Base-by-base conservation (phyloP, 2,888 invertebrate species). In the Hybos culiciformis region DNA sequence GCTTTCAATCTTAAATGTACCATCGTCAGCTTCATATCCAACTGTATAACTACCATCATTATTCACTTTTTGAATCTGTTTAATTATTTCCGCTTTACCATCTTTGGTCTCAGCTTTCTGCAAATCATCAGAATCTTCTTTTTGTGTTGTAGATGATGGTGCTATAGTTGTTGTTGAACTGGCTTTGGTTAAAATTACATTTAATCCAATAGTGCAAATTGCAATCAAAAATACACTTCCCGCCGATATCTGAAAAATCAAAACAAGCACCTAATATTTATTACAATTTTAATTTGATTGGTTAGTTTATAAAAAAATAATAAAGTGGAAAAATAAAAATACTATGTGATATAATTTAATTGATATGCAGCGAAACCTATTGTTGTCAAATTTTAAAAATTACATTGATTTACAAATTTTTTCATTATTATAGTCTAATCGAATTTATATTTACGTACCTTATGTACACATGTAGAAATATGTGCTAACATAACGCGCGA, bases 31-130 rank as follows among this genome's bases (percentile, higher is more conserved):
- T 67, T 86, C 86, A 57, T 83, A 86, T 2, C 86, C 86, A 48
- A 83, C 83, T 1, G 85, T 84, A 57, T 86, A 86, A 0, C 84
- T 83, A 21, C 86, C 86, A 58, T 86, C 86, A 41, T 82, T 80
- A 59, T 86, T 86, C 3, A 85, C 70, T 57, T 81, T 74, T 49
- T 83, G 77, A 52, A 87, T 83, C 63, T 84, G 82, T 59, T 85
- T 84, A 20, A 86, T 75, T 54, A 85, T 85, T 58, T 83, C 82
- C 15, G 82, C 74, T 63, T 81, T 80, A 39, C 78, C 75, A 51
- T 79, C 78, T 49, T 74, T 77, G 5, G 77, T 76, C 64, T 81
- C 81, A 29, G 75, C 48, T 23, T 48, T 48, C n/a, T 53, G 52
- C 20, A 53, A 44, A 48, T 52, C 53, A 69, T 68, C 48, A 67